Evolutionary conservation across 2,797 vertebrate species (phyloP).

Genomic region (Chromobotia macracanthus): DNA sequence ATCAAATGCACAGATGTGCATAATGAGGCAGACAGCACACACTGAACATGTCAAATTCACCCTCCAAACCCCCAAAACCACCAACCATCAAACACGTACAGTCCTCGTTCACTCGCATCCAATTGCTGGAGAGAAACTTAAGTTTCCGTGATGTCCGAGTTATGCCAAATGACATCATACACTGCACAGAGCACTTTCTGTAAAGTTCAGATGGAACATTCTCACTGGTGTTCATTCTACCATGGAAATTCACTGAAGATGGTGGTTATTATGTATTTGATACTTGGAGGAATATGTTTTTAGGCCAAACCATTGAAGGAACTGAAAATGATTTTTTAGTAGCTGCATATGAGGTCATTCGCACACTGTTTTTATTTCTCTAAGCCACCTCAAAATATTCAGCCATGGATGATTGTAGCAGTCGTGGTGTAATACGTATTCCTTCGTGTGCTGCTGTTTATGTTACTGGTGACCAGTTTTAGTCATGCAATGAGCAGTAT

Average conservation of each 20-base stretch:
- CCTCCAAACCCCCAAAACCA: constrained; percentile 28
- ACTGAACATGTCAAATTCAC: constrained; percentile 32
- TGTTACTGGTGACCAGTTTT: constrained; percentile 2
- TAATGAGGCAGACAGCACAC: constrained; percentile 34
- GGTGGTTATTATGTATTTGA: constrained; percentile 24
- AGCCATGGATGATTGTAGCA: constrained; percentile 39
- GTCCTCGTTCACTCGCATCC: constrained; percentile 33
- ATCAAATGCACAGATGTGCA: constrained; percentile 40
- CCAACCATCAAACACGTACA: constrained; percentile 30
- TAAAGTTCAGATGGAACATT: constrained; percentile 10
- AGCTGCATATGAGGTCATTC: constrained; percentile 66
- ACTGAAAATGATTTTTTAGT: constrained; percentile 5
- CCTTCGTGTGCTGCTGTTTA: not conserved
- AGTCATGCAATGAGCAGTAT: constrained; percentile 5
- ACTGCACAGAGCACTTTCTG: not conserved
- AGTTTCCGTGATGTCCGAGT: constrained; percentile 21
- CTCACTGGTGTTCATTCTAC: not conserved
- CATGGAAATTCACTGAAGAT: constrained; percentile 5
- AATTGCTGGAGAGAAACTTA: constrained; percentile 10
- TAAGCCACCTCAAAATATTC: constrained; percentile 51
- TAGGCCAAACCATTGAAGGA: constrained; percentile 9
- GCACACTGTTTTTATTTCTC: constrained; percentile 67
- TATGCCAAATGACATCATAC: constrained; percentile 25
- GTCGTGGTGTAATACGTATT: constrained; percentile 49
- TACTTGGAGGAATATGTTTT: constrained; percentile 4